phyloP scores from a whole-genome alignment of 2,113 vertebrate species.

The Trogon melanurus region DNA sequence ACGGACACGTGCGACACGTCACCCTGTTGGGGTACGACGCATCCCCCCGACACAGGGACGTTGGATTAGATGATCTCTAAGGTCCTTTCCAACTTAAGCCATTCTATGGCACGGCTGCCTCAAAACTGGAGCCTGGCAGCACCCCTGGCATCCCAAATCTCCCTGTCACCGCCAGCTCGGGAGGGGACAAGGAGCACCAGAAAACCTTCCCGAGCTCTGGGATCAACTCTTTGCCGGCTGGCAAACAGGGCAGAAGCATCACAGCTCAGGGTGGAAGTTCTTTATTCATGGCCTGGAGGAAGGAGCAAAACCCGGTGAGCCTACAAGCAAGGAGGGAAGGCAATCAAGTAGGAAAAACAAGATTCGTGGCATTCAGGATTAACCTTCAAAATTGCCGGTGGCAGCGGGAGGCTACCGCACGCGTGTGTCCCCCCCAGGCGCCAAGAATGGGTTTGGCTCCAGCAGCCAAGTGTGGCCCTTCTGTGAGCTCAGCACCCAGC shows the following conservation, averaged over 20 bases:
- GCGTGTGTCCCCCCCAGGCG: fast-evolving
- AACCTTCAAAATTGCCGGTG: not conserved
- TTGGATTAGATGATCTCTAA: too few relatives aligned
- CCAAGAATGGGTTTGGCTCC: not conserved
- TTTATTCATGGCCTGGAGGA: slow-evolving; percentile 39
- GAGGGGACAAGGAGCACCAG: too few relatives aligned
- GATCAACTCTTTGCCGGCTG: fast-evolving
- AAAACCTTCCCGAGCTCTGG: not conserved
- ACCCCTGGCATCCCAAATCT: not conserved
- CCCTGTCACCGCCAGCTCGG: fast-evolving
- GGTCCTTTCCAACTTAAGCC: too few relatives aligned
- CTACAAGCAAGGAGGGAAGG: not conserved
- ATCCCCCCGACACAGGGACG: too few relatives aligned
- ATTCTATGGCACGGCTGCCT: too few relatives aligned
- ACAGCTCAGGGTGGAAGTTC: not conserved
- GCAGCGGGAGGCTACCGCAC: not conserved
- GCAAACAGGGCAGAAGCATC: fast-evolving
- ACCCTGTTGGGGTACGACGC: too few relatives aligned
- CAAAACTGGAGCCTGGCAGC: not conserved
- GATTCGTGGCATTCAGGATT: not conserved
- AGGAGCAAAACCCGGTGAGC: not conserved
- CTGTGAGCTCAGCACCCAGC: not conserved
- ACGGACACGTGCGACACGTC: not conserved
- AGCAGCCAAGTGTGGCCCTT: not conserved
- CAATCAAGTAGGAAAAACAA: not conserved